phyloP scores from a whole-genome alignment of 2,113 vertebrate species.

The Etheostoma spectabile region DNA sequence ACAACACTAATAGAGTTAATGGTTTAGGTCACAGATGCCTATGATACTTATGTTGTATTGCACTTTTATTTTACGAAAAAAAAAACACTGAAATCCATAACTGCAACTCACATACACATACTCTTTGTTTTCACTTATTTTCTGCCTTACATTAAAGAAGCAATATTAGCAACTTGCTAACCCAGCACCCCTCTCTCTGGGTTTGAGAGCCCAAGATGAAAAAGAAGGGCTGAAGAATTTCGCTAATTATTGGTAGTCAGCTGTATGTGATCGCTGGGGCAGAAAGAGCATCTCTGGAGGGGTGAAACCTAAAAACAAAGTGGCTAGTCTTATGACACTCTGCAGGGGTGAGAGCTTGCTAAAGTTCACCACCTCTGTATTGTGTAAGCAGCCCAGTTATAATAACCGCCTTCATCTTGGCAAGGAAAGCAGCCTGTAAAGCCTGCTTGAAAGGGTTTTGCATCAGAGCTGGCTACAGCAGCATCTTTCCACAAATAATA shows the following conservation, averaged over 20 bases:
- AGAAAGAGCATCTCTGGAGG: slow-evolving; percentile 83
- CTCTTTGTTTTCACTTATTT: neutral
- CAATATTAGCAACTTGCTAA: neutral
- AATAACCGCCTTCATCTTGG: slow-evolving; percentile 73
- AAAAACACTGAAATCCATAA: slow-evolving; percentile 11
- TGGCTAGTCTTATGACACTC: slow-evolving; percentile 84
- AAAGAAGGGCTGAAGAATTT: slow-evolving; percentile 69
- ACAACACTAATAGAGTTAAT: slow-evolving; percentile 13
- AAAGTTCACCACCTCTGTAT: slow-evolving; percentile 81
- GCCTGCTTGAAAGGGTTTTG: slow-evolving; percentile 7
- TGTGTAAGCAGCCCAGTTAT: slow-evolving; percentile 79
- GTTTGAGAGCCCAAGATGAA: slow-evolving; percentile 48
- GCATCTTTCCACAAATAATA: neutral
- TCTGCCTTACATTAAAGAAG: neutral
- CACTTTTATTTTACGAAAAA: slow-evolving; percentile 1
- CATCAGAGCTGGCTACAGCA: neutral
- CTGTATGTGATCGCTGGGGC: slow-evolving; percentile 80
- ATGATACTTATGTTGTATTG: slow-evolving; percentile 27
- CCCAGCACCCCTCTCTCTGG: slow-evolving; percentile 10
- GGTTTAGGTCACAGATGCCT: slow-evolving; percentile 40
- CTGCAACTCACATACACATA: neutral
- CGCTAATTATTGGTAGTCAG: slow-evolving; percentile 82
- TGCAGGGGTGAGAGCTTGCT: slow-evolving; percentile 79
- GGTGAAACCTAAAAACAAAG: slow-evolving; percentile 80
- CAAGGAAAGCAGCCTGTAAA: slow-evolving; percentile 32